Conservation (phyloP, 2,797 vertebrate genomes). For the Taeniopygia guttata region DNA sequence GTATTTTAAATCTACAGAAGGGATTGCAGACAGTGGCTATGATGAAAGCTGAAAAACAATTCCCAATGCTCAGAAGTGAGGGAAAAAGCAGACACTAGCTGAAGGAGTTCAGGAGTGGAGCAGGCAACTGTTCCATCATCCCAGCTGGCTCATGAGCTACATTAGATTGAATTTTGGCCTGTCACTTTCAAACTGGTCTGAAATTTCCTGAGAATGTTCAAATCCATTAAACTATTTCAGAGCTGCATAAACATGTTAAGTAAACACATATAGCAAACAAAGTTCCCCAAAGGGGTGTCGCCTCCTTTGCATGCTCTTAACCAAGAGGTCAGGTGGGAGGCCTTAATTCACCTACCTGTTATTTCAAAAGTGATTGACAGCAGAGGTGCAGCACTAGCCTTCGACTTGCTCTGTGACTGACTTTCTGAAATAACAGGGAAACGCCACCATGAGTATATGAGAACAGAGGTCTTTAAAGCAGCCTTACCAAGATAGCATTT, state of each 20-base stretch:
- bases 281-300: not conserved
- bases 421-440: constrained; percentile 88
- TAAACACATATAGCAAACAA: not conserved
- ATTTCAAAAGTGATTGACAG: constrained; percentile 92
- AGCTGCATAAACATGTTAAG: not conserved
- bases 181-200: not conserved
- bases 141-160: not conserved
- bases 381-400: constrained; percentile 85
- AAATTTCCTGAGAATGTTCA: not conserved
- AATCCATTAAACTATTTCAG: not conserved
- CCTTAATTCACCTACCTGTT: constrained; percentile 83
- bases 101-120: not conserved
- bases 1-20: not conserved
- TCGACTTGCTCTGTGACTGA: constrained; percentile 83
- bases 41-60: not conserved
- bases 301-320: constrained; percentile 9
- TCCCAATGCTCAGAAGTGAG: rapidly evolving
- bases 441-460: constrained; percentile 78
- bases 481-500: not conserved
- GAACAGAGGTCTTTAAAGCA: constrained; percentile 31
- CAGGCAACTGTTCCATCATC: not conserved
- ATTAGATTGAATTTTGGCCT: not conserved
- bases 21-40: not conserved
- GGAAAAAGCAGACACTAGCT: not conserved
- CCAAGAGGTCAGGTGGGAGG: not conserved